Conservation (phyloP, 2,113 vertebrate genomes). For the Anseranas semipalmata region DNA sequence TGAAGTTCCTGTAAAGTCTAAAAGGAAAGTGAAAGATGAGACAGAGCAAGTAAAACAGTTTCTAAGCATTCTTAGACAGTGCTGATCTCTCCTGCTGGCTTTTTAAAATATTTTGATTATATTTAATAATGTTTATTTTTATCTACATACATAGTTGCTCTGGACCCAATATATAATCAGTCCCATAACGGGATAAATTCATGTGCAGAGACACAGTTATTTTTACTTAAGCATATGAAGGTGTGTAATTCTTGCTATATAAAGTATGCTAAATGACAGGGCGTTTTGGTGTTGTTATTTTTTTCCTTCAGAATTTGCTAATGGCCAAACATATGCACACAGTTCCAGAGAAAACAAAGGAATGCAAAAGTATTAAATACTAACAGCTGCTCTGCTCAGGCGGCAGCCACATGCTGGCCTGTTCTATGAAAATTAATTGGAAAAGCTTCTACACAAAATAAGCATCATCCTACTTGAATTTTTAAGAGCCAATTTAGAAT, state of each 20-base stretch:
- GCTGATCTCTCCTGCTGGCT: not conserved
- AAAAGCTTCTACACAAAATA: slow-evolving; percentile 17
- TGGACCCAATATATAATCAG: not conserved
- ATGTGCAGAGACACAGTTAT: slow-evolving; percentile 1
- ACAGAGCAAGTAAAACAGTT: not conserved
- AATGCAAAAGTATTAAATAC: slow-evolving; percentile 10
- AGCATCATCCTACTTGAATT: not conserved
- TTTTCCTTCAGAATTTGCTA: not conserved
- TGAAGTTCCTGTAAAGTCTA: not conserved
- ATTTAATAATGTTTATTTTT: slow-evolving; percentile 1
- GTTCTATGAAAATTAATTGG: slow-evolving; percentile 27
- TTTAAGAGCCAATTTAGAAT: slow-evolving; percentile 11
- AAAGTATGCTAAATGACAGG: slow-evolving; percentile 29
- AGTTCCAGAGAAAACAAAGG: slow-evolving; percentile 55
- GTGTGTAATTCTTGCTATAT: slow-evolving; percentile 16
- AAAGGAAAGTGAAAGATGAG: not conserved
- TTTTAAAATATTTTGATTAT: not conserved
- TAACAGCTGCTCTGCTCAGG: slow-evolving; percentile 41
- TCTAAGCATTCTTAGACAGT: not conserved
- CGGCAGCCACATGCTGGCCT: slow-evolving; percentile 37
- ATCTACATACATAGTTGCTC: not conserved
- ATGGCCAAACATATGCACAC: slow-evolving; percentile 46
- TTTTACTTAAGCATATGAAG: slow-evolving; percentile 19
- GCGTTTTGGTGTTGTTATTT: not conserved
- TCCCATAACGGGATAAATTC: not conserved